Evolutionary conservation across 2,888 invertebrate species (phyloP), one percentile per base, ranked within the genome.

Genomic region (Pimpla rufipes): DNA sequence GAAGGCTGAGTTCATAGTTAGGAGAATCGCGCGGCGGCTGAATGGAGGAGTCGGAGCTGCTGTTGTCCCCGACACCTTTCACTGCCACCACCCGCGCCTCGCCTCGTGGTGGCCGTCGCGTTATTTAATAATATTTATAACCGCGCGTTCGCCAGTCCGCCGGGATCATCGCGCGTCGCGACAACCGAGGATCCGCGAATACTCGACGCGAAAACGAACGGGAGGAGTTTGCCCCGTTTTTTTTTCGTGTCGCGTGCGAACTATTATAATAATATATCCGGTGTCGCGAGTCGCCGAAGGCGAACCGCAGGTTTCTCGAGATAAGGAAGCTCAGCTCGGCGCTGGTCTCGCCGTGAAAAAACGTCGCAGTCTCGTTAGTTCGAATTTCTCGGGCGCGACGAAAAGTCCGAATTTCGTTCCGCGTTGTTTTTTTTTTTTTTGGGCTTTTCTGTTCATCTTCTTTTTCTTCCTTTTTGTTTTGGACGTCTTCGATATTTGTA

Each of bases 81-180:
- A 47, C 55, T 21, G 50, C 75, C 45, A 16, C 67, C 57, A 35
- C 76, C 40, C 35, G 29, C 64, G 4, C 47, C 35, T 59, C 77
- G 5, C 13, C 37, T 50, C n/a, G n/a, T n/a, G n/a, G n/a, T 29
- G 45, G 18, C 21, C 35, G 55, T 74, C 64, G 62, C 81, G 85
- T 86, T 88, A 86, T 89, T 89, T 88, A 88, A 88, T 87, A 89
- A 90, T 90, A 90, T 89, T 90, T 90, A 89, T 89, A 89, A 88
- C 88, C 88, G 75, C 87, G 85, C 85, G 88, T 86, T 84, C 86
- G 68, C 37, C 67, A 73, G 73, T 55, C 64, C 47, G 76, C 42
- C 47, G 70, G 64, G 57, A 74, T 78, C 68, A n/a, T 52, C 67
- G 21, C 59, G 66, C 66, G 73, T 40, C 62, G 66, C 67, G 45